Percentiles rank a stretch among this genome's conserved stretches.
Conservation (phyloP, 2,113 vertebrate genomes). For the cattle (Bos taurus) region DNA sequence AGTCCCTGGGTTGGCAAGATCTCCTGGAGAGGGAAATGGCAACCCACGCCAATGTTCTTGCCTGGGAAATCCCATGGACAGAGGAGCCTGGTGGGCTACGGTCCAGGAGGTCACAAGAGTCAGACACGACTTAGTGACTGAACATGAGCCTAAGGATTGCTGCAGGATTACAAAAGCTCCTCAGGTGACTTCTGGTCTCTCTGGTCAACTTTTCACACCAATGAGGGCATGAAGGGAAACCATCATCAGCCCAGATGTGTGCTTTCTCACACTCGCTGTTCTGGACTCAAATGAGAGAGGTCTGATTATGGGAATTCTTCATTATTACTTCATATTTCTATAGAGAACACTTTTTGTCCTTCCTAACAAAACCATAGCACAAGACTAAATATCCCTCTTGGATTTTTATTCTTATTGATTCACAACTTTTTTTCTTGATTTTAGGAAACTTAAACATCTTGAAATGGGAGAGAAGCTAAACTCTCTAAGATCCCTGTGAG, state of each 20-base stretch:
- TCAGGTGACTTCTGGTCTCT: neutral
- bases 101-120: neutral
- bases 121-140: neutral
- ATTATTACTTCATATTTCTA: slow-evolving; percentile 14
- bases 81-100: neutral
- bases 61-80: neutral
- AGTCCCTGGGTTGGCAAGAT: neutral
- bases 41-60: neutral
- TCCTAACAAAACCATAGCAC: slow-evolving; percentile 2
- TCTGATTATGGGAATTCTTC: slow-evolving; percentile 23
- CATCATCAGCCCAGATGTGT: slow-evolving; percentile 21
- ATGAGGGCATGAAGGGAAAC: neutral
- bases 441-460: neutral
- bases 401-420: slow-evolving; percentile 33
- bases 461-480: neutral
- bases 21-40: neutral
- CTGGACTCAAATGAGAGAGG: neutral
- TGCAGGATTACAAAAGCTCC: neutral
- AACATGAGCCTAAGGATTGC: neutral
- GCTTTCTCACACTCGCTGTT: slow-evolving; percentile 1
- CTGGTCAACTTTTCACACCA: neutral
- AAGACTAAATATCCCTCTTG: slow-evolving; percentile 27
- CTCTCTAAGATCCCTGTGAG: neutral
- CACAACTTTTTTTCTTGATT: neutral
- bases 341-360: neutral